A percentile compares a stretch with the other conserved stretches of the same genome.
phyloP scores from a whole-genome alignment of 2,797 vertebrate species.

The Antennarius maculatus region DNA sequence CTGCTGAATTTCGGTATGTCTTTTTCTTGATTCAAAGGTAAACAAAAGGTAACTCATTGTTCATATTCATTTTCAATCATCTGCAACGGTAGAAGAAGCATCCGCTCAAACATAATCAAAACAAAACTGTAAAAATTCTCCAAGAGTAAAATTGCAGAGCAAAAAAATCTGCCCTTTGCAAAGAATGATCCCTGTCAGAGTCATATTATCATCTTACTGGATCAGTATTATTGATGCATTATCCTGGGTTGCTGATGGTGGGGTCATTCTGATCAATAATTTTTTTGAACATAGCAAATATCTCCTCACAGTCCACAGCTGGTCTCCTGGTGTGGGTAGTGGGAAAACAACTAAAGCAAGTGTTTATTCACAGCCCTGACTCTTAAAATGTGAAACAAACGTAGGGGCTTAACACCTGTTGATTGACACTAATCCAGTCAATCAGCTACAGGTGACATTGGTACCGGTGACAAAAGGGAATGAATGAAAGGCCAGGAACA shows the following conservation, averaged over 20 bases:
- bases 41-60: constrained; percentile 17
- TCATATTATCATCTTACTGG: background rate
- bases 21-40: constrained; percentile 10
- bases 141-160: constrained; percentile 7
- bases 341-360: background rate
- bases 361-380: background rate
- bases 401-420: background rate
- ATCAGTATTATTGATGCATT: background rate
- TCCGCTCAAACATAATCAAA: constrained; percentile 1
- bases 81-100: constrained; percentile 1
- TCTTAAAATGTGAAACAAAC: background rate
- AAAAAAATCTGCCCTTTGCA: background rate
- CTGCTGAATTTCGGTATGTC: constrained; percentile 29
- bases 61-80: constrained; percentile 8
- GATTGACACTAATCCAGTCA: background rate
- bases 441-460: background rate
- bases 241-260: background rate
- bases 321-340: background rate
- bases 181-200: background rate
- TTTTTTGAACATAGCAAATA: background rate
- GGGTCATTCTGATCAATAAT: background rate
- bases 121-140: background rate
- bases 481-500: background rate
- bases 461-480: background rate
- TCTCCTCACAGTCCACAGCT: background rate